Conservation (phyloP, 2,888 invertebrate species). For the Stenolophus ochropezus region DNA sequence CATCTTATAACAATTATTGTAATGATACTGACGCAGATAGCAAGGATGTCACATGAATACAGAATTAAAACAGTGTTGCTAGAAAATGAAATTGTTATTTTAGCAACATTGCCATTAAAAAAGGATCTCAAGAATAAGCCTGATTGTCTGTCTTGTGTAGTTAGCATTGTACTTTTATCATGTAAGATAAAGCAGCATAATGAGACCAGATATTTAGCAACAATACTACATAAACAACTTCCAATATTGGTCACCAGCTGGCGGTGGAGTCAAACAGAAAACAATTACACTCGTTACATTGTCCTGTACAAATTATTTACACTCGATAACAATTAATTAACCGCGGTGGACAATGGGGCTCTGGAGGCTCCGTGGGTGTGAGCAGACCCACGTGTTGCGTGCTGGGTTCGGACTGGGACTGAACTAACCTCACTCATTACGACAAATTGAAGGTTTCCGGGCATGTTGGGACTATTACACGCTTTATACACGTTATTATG, state of each 20-base stretch:
- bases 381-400: slow-evolving; percentile 13
- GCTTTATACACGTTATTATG: slow-evolving; percentile 56
- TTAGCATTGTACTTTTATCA: too few relatives aligned
- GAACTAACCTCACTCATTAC: slow-evolving; percentile 47
- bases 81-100: too few relatives aligned
- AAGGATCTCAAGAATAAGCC: too few relatives aligned
- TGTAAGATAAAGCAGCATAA: too few relatives aligned
- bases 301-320: slow-evolving; percentile 44
- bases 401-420: neutral
- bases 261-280: slow-evolving; percentile 25
- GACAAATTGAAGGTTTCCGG: slow-evolving; percentile 59
- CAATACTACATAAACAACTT: slow-evolving; percentile 19
- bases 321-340: slow-evolving; percentile 46
- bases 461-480: slow-evolving; percentile 54
- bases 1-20: too few relatives aligned
- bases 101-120: too few relatives aligned
- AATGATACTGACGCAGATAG: too few relatives aligned
- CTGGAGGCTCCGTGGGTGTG: slow-evolving; percentile 11
- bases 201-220: too few relatives aligned
- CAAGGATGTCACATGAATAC: too few relatives aligned
- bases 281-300: slow-evolving; percentile 27
- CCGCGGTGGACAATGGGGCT: slow-evolving; percentile 23
- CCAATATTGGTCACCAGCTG: neutral
- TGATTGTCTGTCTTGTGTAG: too few relatives aligned
- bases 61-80: too few relatives aligned